A percentile compares a stretch with the other conserved stretches of the same genome.
Evolutionary conservation across 2,888 invertebrate genomes (phyloP).

Genomic region (Incurvaria masculella): DNA sequence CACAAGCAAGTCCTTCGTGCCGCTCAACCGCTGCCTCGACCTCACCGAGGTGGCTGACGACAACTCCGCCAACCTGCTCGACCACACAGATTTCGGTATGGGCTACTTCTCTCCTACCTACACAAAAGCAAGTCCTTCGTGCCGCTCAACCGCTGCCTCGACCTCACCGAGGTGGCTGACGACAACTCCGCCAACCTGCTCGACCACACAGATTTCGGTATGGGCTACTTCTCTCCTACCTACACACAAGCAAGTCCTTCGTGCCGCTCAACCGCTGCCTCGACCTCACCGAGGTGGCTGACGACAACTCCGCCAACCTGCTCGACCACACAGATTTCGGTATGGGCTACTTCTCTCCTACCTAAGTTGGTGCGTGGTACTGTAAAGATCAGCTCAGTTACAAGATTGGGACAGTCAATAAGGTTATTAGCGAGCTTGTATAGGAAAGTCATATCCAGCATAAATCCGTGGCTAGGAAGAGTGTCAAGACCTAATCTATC

Average conservation of each 20-base stretch:
- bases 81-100: conserved; percentile 60
- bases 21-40: conserved; percentile 95
- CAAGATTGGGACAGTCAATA: too few relatives aligned
- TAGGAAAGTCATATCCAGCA: too few relatives aligned
- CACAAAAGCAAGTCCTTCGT: conserved; percentile 98
- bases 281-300: conserved; percentile 95
- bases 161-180: conserved; percentile 94
- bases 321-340: conserved; percentile 65
- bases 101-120: too few relatives aligned
- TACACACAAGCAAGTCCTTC: conserved; percentile 90
- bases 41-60: conserved; percentile 94
- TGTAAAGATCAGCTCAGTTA: too few relatives aligned
- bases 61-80: conserved; percentile 60
- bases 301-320: conserved; percentile 64
- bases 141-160: conserved; percentile 92
- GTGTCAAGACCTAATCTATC: too few relatives aligned
- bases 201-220: conserved; percentile 62
- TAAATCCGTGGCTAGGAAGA: too few relatives aligned
- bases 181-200: conserved; percentile 63
- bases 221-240: too few relatives aligned
- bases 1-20: conserved; percentile 91
- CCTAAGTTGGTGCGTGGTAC: too few relatives aligned
- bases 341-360: too few relatives aligned
- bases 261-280: conserved; percentile 94
- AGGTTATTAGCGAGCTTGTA: too few relatives aligned